phyloP scores from a whole-genome alignment of 2,797 vertebrate genomes.

The Amblyraja radiata region DNA sequence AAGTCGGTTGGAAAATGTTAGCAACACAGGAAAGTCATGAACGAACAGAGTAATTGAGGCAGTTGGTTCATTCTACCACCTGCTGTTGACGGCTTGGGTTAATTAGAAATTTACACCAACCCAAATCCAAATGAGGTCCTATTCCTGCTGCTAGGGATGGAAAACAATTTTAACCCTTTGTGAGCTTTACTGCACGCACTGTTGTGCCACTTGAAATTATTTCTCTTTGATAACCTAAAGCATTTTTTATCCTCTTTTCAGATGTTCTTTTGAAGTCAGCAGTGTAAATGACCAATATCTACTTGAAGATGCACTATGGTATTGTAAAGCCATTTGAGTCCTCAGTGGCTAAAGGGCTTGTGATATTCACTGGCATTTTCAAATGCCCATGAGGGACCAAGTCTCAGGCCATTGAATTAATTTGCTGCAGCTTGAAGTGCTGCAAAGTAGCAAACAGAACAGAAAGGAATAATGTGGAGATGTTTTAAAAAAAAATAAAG shows the following conservation, averaged over 20 bases:
- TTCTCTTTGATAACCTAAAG: neutral
- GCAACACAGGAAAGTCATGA: conserved; percentile 65
- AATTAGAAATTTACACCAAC: conserved; percentile 45
- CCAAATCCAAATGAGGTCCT: conserved; percentile 60
- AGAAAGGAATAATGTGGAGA: neutral
- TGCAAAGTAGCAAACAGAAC: neutral
- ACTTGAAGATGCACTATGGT: neutral
- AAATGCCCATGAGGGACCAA: neutral
- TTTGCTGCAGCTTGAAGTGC: neutral
- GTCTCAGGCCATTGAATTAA: neutral
- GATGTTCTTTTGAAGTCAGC: conserved; percentile 7
- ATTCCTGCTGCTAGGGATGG: conserved; percentile 56
- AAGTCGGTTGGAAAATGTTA: conserved; percentile 67
- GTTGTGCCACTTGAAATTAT: neutral
- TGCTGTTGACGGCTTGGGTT: conserved; percentile 69
- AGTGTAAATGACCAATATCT: neutral
- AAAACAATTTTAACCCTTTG: conserved; percentile 58
- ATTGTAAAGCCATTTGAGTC: neutral
- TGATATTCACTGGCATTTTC: conserved; percentile 20
- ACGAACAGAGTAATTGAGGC: conserved; percentile 64
- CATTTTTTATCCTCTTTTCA: conserved; percentile 8
- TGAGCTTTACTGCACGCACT: neutral
- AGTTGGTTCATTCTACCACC: conserved; percentile 68
- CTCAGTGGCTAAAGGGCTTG: conserved; percentile 5
- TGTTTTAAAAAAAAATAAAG: neutral